Conservation (phyloP, 2,888 invertebrate species). For the Bugula neritina region DNA sequence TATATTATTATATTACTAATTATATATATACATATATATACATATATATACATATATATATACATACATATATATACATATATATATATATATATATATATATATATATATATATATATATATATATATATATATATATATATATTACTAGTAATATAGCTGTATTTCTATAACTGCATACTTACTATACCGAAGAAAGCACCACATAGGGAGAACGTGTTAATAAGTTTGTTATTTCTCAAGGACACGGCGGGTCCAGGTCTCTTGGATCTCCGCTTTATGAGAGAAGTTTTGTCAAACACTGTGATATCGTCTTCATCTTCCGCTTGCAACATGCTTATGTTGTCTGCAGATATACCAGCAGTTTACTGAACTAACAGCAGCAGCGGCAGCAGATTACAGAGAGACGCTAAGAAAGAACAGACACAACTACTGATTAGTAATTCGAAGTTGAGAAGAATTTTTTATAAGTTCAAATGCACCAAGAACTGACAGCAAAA, state of each 20-base stretch:
- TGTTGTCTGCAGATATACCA: no score
- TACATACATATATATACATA: neutral
- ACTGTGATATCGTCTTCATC: slow-evolving; percentile 13
- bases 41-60: no score
- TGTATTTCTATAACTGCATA: slow-evolving; percentile 4
- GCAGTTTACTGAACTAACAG: no score
- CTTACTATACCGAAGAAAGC: slow-evolving; percentile 54
- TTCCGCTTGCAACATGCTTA: neutral
- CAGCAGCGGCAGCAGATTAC: no score
- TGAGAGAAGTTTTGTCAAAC: neutral
- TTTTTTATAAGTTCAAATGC: no score
- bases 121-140: neutral
- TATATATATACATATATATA: no score
- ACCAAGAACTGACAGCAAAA: no score
- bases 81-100: neutral
- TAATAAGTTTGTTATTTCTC: slow-evolving; percentile 40
- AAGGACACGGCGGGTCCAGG: neutral
- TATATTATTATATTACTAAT: neutral
- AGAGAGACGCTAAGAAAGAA: no score
- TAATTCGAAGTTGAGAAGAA: no score
- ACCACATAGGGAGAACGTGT: slow-evolving; percentile 51
- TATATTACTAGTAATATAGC: neutral
- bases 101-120: neutral
- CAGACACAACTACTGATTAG: no score
- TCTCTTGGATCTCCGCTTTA: neutral